These are phyloP conservation scores for Amblyraja radiata DNA, from an alignment of 2,797 vertebrate species.

Conservation along the genomic window DNA sequence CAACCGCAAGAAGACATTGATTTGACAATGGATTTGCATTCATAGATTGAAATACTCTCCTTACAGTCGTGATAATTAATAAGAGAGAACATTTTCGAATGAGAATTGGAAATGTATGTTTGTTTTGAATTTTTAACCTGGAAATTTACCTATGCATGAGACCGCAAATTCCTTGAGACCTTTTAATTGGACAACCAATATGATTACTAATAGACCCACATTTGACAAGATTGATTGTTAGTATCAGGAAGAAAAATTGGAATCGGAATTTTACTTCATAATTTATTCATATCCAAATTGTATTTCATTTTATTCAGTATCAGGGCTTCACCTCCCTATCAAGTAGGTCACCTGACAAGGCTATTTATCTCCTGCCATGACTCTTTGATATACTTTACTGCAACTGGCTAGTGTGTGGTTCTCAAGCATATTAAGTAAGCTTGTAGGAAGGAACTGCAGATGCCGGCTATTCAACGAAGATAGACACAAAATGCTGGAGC, in stretches of 20 bases:
- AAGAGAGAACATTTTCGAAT: background rate
- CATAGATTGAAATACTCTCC: background rate
- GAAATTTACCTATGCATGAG: background rate
- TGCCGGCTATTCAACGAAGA: no score
- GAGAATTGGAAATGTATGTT: background rate
- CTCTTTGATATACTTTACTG: background rate
- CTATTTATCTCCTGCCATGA: slow-evolving; percentile 19
- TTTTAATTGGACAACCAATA: background rate
- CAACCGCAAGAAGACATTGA: background rate
- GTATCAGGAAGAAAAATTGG: background rate
- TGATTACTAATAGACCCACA: background rate
- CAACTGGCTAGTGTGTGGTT: background rate
- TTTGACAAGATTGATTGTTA: slow-evolving; percentile 7
- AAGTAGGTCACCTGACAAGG: background rate
- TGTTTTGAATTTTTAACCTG: no score
- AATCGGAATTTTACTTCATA: slow-evolving; percentile 19
- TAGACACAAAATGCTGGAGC: no score
- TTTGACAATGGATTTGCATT: background rate
- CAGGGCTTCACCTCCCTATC: background rate
- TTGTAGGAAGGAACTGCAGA: no score
- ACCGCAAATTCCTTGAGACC: background rate
- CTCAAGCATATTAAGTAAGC: no score
- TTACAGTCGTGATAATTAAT: background rate
- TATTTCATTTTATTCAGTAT: background rate
- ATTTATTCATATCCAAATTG: slow-evolving; percentile 10